Base-by-base conservation (phyloP, 92 coral and sea anemone species). In the Meandrina meandrites region DNA sequence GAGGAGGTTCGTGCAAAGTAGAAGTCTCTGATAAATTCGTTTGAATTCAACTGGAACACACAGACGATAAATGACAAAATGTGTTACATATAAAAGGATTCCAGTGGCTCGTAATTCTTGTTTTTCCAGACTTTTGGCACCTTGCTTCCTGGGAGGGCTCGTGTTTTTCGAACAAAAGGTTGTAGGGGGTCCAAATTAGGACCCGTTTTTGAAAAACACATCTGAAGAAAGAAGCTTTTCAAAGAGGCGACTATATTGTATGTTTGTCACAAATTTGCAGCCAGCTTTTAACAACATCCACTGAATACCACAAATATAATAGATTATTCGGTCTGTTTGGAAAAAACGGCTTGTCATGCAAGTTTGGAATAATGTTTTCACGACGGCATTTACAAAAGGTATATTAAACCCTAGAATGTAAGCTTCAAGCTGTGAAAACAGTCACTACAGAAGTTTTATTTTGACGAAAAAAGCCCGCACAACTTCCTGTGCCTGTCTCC, bases 121-220 rank as follows among this genome's bases (percentile, higher is more conserved):
- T 21, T 18, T 24, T 10, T 8, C 17, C 28, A 68, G 62, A 68
- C 76, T 45, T 28, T 36, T 42, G 77, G 77, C 76, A 28, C 64
- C 85, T n/a, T 2, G 76, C 85, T 9, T 40, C 34, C 76, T 7
- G 50, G 85, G 85, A 62, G 85, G 78, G 86, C 78, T 58, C 9
- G 24, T 32, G 30, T 50, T 30, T 15, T 0, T 40, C 11, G 50
- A 69, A 48, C 68, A 48, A 82, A 82, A 77, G 78, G 12, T 82
- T 11, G 21, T 34, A 69, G 78, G 86, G 78, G 78, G 66, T 69
- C 78, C 32, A 70, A 45, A 50, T 48, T 70, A 67, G 35, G 14
- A 51, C 78, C 10, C 22, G 8, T 69, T 34, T 47, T 76, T 34
- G 30, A 31, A 70, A 51, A 60, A 31, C 19, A 24, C 19, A 24